Evolutionary conservation across 2,113 vertebrate genomes (phyloP), one percentile per base, ranked within the genome.

Genomic region (Sclerurus mexicanus): DNA sequence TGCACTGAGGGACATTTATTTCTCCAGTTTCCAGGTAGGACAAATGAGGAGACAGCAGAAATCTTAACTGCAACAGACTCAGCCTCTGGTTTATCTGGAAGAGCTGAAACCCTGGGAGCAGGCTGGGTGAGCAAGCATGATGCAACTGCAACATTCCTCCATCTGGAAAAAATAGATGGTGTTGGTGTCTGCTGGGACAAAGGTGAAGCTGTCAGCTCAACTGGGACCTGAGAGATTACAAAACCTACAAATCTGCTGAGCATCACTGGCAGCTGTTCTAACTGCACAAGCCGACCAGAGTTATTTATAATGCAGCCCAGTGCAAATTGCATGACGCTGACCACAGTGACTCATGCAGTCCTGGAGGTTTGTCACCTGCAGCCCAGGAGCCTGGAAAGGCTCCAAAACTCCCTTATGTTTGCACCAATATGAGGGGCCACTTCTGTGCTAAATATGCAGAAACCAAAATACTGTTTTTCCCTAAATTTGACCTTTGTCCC

Each of bases 61-160:
- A 50, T 49, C 39, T 27, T 53, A 31, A 35, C 19, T 63, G 25
- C 62, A n/a, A 25, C n/a, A 62, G 31, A 6, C 31, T 83, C 23
- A 2, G 50, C 24, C 60, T 88, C 64, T 23, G 40, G 4, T 55
- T 68, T 55, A 35, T 33, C 62, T 49, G 31, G 42, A 71, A 20
- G 46, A 72, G 37, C 72, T 62, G 28, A 52, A 60, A n/a, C 21
- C 22, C 52, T 6, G 5, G 0, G 0, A 39, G 30, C 7, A 1
- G 35, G 27, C 52, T 79, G 23, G 39, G 28, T 9, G 28, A 75
- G 52, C 24, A 30, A 28, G 14, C 0, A 0, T 10, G 46, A 40
- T 47, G 37, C 30, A 75, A 27, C 42, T 3, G 2, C 62, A 67
- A 13, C 33, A 2, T 44, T 52, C 44, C 68, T 64, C 40, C 46